These are phyloP conservation scores for Petrocephalus schoutedeni DNA, from an alignment of 2,797 vertebrate species.

Conservation along the genomic window DNA sequence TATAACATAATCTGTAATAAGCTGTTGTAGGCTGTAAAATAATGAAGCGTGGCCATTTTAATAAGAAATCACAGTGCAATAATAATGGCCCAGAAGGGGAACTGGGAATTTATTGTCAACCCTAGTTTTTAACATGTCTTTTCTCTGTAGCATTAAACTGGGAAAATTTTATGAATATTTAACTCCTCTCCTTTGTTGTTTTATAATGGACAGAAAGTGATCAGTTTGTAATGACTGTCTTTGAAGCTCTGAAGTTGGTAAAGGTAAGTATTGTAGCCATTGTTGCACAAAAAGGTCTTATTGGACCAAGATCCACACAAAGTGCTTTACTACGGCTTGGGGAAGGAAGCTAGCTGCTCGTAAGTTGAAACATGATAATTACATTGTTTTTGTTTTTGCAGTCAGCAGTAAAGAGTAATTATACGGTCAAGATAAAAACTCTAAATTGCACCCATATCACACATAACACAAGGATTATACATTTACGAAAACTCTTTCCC, in stretches of 20 bases:
- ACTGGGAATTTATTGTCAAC: neutral
- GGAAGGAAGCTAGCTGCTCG: too few relatives aligned
- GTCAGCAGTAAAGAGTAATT: conserved; percentile 7
- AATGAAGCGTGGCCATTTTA: neutral
- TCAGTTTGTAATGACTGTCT: neutral
- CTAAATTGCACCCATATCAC: neutral
- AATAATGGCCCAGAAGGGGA: neutral
- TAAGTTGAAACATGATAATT: neutral
- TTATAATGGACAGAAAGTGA: neutral
- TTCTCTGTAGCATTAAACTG: neutral
- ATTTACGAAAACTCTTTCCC: neutral
- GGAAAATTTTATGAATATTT: neutral
- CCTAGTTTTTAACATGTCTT: neutral
- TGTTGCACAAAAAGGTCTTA: neutral
- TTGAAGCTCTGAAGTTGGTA: neutral
- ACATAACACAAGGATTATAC: neutral
- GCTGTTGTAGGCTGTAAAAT: neutral
- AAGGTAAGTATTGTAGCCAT: neutral
- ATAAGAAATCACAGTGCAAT: neutral
- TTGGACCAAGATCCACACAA: neutral
- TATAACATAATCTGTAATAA: neutral
- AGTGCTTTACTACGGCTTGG: neutral
- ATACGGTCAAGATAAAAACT: neutral
- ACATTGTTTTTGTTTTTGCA: conserved; percentile 12
- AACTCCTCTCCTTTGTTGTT: neutral